phyloP scores from a whole-genome alignment of 2,113 vertebrate genomes.

The Antennarius striatus region DNA sequence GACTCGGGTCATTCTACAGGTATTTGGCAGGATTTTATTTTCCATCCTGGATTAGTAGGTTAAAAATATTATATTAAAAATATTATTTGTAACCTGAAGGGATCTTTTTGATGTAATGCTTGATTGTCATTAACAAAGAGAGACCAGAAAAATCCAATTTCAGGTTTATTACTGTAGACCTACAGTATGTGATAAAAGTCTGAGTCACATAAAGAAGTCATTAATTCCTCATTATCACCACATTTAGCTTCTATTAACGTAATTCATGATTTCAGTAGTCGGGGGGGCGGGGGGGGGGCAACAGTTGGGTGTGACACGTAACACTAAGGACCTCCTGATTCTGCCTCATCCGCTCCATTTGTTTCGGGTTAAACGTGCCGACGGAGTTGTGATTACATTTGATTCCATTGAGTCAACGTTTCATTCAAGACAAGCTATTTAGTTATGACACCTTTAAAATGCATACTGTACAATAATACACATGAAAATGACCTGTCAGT shows the following conservation, averaged over 20 bases:
- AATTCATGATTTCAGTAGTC: background rate
- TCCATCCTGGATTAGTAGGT: conserved; percentile 32
- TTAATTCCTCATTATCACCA: background rate
- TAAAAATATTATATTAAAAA: conserved; percentile 10
- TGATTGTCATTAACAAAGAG: background rate
- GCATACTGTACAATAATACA: no score
- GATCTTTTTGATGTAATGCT: background rate
- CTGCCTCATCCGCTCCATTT: no score
- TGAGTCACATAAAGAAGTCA: background rate
- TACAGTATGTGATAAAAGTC: background rate
- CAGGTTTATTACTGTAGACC: background rate
- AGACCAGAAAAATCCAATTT: background rate
- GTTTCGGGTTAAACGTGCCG: no score
- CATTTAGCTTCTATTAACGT: conserved; percentile 4
- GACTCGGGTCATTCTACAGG: conserved; percentile 20
- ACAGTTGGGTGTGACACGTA: no score
- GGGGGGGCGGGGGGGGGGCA: no score
- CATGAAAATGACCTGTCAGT: no score
- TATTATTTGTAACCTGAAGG: background rate
- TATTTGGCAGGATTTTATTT: conserved; percentile 26
- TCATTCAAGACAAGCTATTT: no score
- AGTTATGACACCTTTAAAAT: no score
- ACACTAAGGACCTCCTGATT: no score
- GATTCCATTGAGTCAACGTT: no score
- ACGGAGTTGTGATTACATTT: no score